These are phyloP conservation scores for Semibalanus balanoides DNA, from an alignment of 1,140 invertebrate species.

Conservation along the genomic window DNA sequence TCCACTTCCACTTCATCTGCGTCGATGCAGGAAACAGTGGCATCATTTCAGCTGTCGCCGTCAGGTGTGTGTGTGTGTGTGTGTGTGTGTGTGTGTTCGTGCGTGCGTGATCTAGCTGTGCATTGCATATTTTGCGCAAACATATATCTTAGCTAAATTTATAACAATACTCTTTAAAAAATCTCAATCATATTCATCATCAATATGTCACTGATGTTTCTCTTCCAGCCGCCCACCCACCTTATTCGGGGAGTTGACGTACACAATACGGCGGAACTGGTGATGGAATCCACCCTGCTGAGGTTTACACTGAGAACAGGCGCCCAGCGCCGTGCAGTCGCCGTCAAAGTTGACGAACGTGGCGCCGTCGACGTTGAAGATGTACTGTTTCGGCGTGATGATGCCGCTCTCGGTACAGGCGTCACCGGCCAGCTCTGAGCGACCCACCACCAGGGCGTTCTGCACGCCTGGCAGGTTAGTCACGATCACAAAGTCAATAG, in stretches of 20 bases:
- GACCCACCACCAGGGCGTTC: slow-evolving; percentile 12
- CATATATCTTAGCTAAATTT: too few species aligned
- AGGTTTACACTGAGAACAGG: slow-evolving; percentile 17
- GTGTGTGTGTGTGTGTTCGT: too few species aligned
- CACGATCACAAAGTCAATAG: too few species aligned
- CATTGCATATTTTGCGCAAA: too few species aligned
- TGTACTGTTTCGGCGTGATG: slow-evolving; percentile 14
- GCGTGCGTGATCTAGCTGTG: too few species aligned
- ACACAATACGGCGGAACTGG: slow-evolving; percentile 10
- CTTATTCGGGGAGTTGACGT: slow-evolving; percentile 14
- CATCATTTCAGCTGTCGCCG: too few species aligned
- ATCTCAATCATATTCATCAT: too few species aligned
- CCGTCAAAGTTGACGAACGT: slow-evolving; percentile 16
- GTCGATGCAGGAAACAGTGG: too few species aligned
- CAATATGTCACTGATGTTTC: too few species aligned
- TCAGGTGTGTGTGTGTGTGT: too few species aligned
- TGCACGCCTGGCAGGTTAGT: slow-evolving; percentile 15
- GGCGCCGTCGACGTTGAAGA: slow-evolving; percentile 15
- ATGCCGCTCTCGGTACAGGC: slow-evolving; percentile 14
- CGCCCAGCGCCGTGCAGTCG: slow-evolving; percentile 11
- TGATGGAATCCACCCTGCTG: slow-evolving; percentile 12
- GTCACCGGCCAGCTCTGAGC: slow-evolving; percentile 12
- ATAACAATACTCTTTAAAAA: too few species aligned
- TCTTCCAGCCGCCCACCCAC: slow-evolving; percentile 5
- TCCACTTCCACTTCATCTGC: slow-evolving; percentile 16